Conservation (phyloP, 2,113 vertebrate genomes). For the Thoracochromis brauschi region DNA sequence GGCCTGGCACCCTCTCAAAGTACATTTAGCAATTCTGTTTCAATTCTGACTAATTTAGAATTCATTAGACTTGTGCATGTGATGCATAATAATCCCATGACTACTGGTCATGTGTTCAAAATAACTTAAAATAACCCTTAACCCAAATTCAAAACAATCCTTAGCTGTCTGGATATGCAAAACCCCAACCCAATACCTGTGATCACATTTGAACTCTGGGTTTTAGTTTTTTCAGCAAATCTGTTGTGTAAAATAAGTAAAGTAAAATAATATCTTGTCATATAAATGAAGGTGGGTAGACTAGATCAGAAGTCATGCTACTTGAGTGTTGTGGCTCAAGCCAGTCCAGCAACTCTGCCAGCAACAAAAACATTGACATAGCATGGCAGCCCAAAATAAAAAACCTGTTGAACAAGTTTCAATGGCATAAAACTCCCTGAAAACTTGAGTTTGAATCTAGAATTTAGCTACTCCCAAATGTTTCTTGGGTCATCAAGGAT, state of each 20-base stretch:
- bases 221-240: background rate
- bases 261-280: background rate
- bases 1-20: background rate
- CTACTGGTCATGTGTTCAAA: constrained; percentile 50
- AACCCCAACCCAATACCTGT: background rate
- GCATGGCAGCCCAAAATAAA: background rate
- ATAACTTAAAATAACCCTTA: background rate
- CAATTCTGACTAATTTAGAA: background rate
- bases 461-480: background rate
- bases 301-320: background rate
- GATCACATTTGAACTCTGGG: background rate
- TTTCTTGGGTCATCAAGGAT: background rate
- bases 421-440: background rate
- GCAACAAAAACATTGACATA: background rate
- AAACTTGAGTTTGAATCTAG: background rate
- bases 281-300: background rate
- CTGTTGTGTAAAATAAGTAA: background rate
- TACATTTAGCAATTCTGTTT: background rate
- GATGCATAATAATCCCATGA: constrained; percentile 32
- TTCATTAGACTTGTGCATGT: constrained; percentile 39
- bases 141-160: background rate
- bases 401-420: constrained; percentile 3
- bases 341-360: constrained; percentile 11
- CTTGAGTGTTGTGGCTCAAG: background rate
- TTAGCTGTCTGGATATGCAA: background rate